Evolutionary conservation across 2,888 invertebrate species (phyloP).

Genomic region (Epinotia ramella): DNA sequence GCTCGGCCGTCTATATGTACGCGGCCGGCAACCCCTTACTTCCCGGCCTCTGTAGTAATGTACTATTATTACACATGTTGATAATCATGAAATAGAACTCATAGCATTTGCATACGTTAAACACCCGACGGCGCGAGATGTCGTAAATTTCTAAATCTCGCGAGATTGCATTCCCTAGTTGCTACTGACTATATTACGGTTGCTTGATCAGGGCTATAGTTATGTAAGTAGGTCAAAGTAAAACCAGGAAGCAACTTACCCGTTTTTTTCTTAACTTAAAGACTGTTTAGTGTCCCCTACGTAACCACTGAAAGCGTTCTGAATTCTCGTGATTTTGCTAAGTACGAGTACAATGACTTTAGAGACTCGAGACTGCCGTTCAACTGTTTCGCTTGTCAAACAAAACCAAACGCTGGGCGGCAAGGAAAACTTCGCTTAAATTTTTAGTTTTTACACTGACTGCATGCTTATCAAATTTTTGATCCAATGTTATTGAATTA

Average conservation of each 20-base stretch:
- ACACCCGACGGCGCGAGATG: too few relatives aligned
- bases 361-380: slow-evolving; percentile 10
- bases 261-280: slow-evolving; percentile 6
- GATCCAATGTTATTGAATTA: background rate
- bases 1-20: too few relatives aligned
- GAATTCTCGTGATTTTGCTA: slow-evolving; percentile 26
- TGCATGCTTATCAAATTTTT: too few relatives aligned
- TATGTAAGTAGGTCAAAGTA: background rate
- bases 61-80: too few relatives aligned
- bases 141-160: too few relatives aligned
- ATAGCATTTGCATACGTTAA: too few relatives aligned
- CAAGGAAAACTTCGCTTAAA: background rate
- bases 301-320: slow-evolving; percentile 30
- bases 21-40: too few relatives aligned
- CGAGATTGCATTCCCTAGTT: too few relatives aligned
- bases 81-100: too few relatives aligned
- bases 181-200: too few relatives aligned
- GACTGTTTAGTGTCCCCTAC: slow-evolving; percentile 5
- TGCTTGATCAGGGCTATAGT: too few relatives aligned
- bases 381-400: slow-evolving; percentile 24
- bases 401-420: background rate
- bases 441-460: background rate
- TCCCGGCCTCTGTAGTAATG: too few relatives aligned
- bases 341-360: slow-evolving; percentile 38
- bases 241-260: background rate